phyloP scores from a whole-genome alignment of 1,140 invertebrate genomes.

The Drepana arcuata region DNA sequence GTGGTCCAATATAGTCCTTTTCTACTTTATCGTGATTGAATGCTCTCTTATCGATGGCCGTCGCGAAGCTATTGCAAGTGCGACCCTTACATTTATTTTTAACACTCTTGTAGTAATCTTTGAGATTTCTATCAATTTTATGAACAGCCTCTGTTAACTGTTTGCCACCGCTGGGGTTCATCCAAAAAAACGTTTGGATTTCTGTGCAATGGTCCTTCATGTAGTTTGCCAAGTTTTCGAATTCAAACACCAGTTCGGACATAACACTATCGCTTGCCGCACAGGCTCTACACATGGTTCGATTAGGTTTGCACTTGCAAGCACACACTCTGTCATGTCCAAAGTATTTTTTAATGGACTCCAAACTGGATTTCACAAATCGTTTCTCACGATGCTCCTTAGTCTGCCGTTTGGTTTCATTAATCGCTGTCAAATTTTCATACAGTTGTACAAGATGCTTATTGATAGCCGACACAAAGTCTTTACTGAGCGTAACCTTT shows the following conservation, averaged over 20 bases:
- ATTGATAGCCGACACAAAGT: constrained; percentile 25
- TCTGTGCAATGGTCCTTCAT: constrained; percentile 55
- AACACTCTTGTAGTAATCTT: constrained; percentile 44
- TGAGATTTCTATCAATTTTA: constrained; percentile 33
- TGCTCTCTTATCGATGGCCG: constrained; percentile 31
- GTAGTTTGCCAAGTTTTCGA: constrained; percentile 44
- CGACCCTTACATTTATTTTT: constrained; percentile 42
- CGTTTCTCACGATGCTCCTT: constrained; percentile 5
- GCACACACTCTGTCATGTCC: constrained; percentile 34
- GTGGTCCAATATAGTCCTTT: too few relatives aligned
- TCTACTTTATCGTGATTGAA: too few relatives aligned
- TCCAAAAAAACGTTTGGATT: constrained; percentile 53
- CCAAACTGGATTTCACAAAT: constrained; percentile 26
- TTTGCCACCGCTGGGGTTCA: constrained; percentile 46
- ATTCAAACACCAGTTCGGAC: constrained; percentile 43
- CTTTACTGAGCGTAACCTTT: constrained; percentile 28
- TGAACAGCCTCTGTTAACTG: constrained; percentile 42
- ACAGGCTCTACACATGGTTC: constrained; percentile 38
- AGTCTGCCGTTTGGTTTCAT: constrained; percentile 1
- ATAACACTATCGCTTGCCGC: constrained; percentile 44
- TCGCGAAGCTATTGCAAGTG: constrained; percentile 33
- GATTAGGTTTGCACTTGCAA: constrained; percentile 37
- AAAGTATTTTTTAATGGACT: constrained; percentile 33
- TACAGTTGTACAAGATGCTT: constrained; percentile 25
- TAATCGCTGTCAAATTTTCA: constrained; percentile 13